Base-by-base conservation (phyloP, 2,797 vertebrate genomes). In the Rhynchotus rufescens region DNA sequence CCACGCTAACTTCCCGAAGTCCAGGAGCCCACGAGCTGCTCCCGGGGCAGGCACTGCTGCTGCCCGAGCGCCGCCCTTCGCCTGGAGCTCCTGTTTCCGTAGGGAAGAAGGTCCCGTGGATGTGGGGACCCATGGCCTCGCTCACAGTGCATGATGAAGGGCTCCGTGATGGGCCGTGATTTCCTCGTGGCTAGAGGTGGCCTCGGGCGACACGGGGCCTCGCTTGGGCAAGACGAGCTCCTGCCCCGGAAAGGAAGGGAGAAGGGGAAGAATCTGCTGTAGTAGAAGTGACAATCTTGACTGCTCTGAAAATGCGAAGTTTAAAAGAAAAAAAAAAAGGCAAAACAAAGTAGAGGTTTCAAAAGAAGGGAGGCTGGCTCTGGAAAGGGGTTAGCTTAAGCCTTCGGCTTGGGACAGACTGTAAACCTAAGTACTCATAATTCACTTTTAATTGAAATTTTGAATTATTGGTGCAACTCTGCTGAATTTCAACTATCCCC, bases 81-180 rank as follows among this genome's bases (percentile, higher is more conserved):
- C 77, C 82, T 76, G 80, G 92, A 88, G 92, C 90, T 93, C 77
- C 87, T 92, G 34, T 95, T 87, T 94, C 75, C 84, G 36, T 79
- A 93, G 92, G 89, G 40, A 64, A 91, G 54, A 90, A 79, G 85
- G 86, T 44, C 87, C 93, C 76, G 52, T 94, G 92, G 92, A 95
- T 93, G 91, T 89, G 91, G 85, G 80, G 89, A 92, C 82, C 84
- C 3, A 2, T 91, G 92, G 76, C 77, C 67, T 95, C 92, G 51
- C 17, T 36, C 36, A 36, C 36, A 36, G 36, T 36, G 88, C 77
- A 47, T 92, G 1, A 25, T 86, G 82, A 85, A 93, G 85, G 67
- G 47, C 82, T 93, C 74, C 87, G 89, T 93, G 82, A 94, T 64
- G 17, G 6, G 64, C 22, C 47, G 11, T 13, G 47, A 22, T 81